A percentile compares a stretch with the other conserved stretches of the same genome.
phyloP scores from a whole-genome alignment of 1,140 invertebrate genomes.

The Zaprionus inermis region DNA sequence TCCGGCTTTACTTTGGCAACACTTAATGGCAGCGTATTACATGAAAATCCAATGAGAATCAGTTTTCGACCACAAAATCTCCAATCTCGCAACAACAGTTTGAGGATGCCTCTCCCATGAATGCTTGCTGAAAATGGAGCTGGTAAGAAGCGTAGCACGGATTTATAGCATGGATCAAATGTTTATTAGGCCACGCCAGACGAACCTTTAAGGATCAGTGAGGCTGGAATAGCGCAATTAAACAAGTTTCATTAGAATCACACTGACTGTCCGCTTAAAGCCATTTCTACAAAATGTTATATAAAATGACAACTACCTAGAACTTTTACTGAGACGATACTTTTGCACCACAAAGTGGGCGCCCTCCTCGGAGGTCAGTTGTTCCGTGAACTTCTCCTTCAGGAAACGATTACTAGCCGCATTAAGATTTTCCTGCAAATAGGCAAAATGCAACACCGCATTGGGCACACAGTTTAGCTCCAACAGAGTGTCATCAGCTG shows the following conservation, averaged over 20 bases:
- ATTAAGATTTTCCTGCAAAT: slow-evolving; percentile 68
- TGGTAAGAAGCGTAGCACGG: not conserved
- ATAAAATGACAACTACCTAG: slow-evolving; percentile 45
- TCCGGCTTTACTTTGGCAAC: too few relatives aligned
- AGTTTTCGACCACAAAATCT: too few relatives aligned
- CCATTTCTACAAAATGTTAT: slow-evolving; percentile 15
- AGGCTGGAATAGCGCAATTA: slow-evolving; percentile 25
- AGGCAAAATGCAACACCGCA: slow-evolving; percentile 89
- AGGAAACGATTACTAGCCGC: slow-evolving; percentile 44
- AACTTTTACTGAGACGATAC: slow-evolving; percentile 55
- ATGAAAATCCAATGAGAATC: too few relatives aligned
- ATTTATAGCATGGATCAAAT: slow-evolving; percentile 18
- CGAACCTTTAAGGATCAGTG: not conserved
- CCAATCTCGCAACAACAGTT: too few relatives aligned
- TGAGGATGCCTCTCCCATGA: too few relatives aligned
- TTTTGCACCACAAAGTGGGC: slow-evolving; percentile 71
- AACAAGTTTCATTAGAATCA: slow-evolving; percentile 66
- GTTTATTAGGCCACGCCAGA: slow-evolving; percentile 31
- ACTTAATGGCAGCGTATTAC: too few relatives aligned
- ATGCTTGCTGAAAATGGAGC: too few relatives aligned
- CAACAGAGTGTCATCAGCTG: slow-evolving; percentile 86
- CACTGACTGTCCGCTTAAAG: slow-evolving; percentile 64
- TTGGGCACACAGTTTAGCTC: slow-evolving; percentile 90
- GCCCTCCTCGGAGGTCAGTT: slow-evolving; percentile 70
- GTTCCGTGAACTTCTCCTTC: slow-evolving; percentile 52